phyloP scores from a whole-genome alignment of 64 coral and sea anemone species.

The Catalaphyllia jardinei region DNA sequence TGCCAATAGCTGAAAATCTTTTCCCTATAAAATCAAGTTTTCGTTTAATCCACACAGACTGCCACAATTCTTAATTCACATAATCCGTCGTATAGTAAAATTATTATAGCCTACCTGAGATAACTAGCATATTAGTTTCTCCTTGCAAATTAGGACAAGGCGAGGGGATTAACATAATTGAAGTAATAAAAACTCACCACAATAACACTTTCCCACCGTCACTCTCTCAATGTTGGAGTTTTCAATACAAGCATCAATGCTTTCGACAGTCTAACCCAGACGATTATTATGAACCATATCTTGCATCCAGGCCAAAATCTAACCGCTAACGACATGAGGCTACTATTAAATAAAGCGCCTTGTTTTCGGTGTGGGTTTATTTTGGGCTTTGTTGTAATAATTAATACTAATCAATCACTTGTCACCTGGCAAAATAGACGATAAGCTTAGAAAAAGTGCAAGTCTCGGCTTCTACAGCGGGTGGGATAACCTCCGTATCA shows the following conservation, averaged over 20 bases:
- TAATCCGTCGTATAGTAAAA: too few species aligned
- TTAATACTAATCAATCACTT: not conserved
- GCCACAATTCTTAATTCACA: too few species aligned
- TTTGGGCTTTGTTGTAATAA: not conserved
- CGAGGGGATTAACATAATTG: too few species aligned
- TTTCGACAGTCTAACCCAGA: not conserved
- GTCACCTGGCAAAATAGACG: not conserved
- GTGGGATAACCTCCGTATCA: not conserved
- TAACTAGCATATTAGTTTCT: too few species aligned
- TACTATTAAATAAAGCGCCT: not conserved
- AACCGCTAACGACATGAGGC: not conserved
- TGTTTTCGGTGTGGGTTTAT: not conserved
- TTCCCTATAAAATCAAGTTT: too few species aligned
- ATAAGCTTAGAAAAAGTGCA: not conserved
- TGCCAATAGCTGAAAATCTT: too few species aligned
- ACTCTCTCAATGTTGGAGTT: not conserved
- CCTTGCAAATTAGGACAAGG: too few species aligned
- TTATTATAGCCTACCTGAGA: too few species aligned
- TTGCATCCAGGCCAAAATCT: slow-evolving; percentile 1
- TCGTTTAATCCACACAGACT: too few species aligned
- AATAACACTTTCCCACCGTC: too few species aligned
- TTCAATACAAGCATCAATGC: not conserved
- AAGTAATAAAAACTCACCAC: not conserved
- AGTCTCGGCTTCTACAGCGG: not conserved
- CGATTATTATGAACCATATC: not conserved